Conservation (phyloP, 1,140 invertebrate genomes). For the Stegodyphus mimosarum region DNA sequence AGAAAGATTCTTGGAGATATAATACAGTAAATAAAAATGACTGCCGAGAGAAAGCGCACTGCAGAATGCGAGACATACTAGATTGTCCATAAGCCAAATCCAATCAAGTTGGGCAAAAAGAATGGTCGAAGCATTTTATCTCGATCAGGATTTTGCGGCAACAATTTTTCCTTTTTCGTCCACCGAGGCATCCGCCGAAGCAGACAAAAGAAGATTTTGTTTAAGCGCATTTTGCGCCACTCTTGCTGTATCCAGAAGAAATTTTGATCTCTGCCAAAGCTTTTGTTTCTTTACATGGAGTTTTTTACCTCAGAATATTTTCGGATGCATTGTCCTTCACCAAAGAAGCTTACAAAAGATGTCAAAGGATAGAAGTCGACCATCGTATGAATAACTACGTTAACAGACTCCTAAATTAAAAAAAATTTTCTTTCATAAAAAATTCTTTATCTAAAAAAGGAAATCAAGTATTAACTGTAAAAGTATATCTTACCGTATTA, state of each 20-base stretch:
- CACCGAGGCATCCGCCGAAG: constrained; percentile 3
- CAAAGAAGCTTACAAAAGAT: no score
- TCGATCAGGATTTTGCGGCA: constrained; percentile 41
- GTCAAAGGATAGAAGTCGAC: no score
- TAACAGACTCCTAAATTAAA: no score
- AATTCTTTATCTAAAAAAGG: no score
- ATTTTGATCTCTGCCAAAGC: constrained; percentile 19
- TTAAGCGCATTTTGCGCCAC: constrained; percentile 41
- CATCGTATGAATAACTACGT: no score
- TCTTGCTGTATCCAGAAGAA: constrained; percentile 41
- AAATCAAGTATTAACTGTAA: no score
- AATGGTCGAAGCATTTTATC: constrained; percentile 32
- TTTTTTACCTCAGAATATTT: no score
- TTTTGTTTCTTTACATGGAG: neutral
- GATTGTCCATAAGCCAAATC: constrained; percentile 48
- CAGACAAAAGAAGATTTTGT: constrained; percentile 12
- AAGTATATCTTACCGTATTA: no score
- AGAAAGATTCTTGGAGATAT: constrained; percentile 1
- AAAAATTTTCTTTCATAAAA: no score
- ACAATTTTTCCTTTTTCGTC: constrained; percentile 24
- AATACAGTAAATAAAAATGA: constrained; percentile 41
- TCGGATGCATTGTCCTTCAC: no score
- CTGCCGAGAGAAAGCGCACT: constrained; percentile 11
- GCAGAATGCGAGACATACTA: constrained; percentile 12
- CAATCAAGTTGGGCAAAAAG: constrained; percentile 28